These are phyloP conservation scores for Lampris incognitus DNA, from an alignment of 2,113 vertebrate genomes.

Conservation along the genomic window DNA sequence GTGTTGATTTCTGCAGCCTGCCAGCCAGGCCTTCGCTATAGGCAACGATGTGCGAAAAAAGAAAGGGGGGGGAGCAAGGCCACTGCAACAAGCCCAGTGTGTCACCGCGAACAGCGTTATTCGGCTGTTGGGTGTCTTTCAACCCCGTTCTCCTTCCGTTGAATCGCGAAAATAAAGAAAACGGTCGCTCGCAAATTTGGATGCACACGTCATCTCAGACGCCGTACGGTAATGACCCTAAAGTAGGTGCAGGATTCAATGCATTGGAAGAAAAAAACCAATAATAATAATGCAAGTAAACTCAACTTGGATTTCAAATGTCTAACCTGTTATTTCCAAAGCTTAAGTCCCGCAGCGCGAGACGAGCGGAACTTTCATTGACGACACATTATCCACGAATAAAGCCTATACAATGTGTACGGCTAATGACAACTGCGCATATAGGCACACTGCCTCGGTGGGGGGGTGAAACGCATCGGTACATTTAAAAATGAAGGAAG, in stretches of 20 bases:
- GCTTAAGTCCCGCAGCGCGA: not conserved
- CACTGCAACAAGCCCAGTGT: conserved; percentile 10
- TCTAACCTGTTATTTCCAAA: not conserved
- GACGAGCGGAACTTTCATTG: conserved; percentile 6
- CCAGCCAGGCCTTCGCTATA: too few species aligned
- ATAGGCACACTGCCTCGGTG: not conserved
- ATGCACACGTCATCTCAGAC: conserved; percentile 41
- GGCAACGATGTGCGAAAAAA: too few species aligned
- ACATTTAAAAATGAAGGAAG: not conserved
- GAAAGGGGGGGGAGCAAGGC: not conserved
- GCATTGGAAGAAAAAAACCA: not conserved
- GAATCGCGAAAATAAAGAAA: too few species aligned
- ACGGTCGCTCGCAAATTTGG: too few species aligned
- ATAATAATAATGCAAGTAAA: not conserved
- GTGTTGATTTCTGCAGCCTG: too few species aligned
- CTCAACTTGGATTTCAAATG: not conserved
- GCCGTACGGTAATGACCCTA: conserved; percentile 1
- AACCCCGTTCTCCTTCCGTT: too few species aligned
- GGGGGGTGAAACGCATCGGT: not conserved
- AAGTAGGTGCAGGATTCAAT: not conserved
- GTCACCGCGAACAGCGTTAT: not conserved
- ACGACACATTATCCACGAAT: conserved; percentile 8
- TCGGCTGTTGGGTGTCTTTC: not conserved
- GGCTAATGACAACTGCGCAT: conserved; percentile 45
- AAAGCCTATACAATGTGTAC: not conserved